phyloP scores from a whole-genome alignment of 2,113 vertebrate species.

The Dermatemys mawii region DNA sequence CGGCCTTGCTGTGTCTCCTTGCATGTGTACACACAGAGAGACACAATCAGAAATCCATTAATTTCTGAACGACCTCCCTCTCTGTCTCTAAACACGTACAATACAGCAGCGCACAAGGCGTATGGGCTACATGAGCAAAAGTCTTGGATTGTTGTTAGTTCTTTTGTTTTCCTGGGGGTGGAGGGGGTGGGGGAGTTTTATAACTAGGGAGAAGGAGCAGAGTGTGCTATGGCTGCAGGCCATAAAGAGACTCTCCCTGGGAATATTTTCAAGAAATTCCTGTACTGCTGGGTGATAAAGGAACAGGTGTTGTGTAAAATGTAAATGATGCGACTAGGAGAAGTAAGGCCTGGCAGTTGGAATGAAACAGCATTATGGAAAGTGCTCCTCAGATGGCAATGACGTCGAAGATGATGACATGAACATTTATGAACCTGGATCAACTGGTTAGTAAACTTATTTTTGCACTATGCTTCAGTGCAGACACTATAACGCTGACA shows the following conservation, averaged over 20 bases:
- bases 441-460: neutral
- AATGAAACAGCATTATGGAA: neutral
- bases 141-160: neutral
- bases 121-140: neutral
- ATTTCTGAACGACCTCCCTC: neutral
- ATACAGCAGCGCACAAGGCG: neutral
- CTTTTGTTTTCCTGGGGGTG: neutral
- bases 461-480: neutral
- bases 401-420: neutral
- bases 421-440: neutral
- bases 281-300: neutral
- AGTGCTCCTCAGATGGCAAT: neutral
- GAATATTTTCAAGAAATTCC: neutral
- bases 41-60: neutral
- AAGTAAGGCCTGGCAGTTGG: neutral
- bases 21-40: neutral
- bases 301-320: neutral
- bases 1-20: neutral
- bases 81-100: neutral
- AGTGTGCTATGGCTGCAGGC: neutral
- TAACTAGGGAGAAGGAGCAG: neutral
- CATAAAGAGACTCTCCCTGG: neutral
- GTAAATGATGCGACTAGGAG: neutral
- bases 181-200: neutral
- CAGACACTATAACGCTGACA: too few relatives aligned